A percentile compares a stretch with the other conserved stretches of the same genome.
phyloP scores from a whole-genome alignment of 2,113 vertebrate genomes.

The Antidorcas marsupialis region DNA sequence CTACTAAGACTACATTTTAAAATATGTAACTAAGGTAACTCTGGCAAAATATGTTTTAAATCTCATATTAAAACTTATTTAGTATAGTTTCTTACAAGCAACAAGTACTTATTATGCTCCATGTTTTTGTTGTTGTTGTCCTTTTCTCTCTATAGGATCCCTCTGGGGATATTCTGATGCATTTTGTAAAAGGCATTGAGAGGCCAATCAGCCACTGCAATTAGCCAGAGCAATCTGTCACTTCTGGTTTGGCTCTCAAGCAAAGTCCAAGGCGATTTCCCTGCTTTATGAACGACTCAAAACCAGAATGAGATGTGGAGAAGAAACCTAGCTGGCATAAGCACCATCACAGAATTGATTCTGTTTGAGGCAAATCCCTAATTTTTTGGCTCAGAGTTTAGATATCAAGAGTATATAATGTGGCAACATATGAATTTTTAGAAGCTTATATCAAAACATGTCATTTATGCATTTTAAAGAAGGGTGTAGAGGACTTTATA shows the following conservation, averaged over 20 bases:
- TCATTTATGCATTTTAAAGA: background rate
- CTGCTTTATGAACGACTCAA: background rate
- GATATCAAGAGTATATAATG: background rate
- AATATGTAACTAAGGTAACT: background rate
- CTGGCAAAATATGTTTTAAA: background rate
- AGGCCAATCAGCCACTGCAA: background rate
- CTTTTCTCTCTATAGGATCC: background rate
- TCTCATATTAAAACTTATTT: background rate
- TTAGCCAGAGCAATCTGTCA: background rate
- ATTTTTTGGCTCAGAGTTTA: background rate
- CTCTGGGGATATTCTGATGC: background rate
- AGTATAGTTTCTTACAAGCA: background rate
- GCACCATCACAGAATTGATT: background rate
- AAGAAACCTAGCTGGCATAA: background rate
- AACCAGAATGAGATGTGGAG: background rate
- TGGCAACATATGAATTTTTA: background rate
- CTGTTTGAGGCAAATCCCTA: background rate
- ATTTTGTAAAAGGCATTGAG: background rate
- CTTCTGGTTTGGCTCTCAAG: background rate
- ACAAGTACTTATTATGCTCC: background rate
- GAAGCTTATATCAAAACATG: background rate
- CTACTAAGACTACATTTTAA: background rate
- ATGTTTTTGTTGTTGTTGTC: background rate
- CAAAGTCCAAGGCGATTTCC: background rate
- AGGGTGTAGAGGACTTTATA: background rate